Conservation (phyloP, 2,113 vertebrate genomes). For the Rallus limicola region DNA sequence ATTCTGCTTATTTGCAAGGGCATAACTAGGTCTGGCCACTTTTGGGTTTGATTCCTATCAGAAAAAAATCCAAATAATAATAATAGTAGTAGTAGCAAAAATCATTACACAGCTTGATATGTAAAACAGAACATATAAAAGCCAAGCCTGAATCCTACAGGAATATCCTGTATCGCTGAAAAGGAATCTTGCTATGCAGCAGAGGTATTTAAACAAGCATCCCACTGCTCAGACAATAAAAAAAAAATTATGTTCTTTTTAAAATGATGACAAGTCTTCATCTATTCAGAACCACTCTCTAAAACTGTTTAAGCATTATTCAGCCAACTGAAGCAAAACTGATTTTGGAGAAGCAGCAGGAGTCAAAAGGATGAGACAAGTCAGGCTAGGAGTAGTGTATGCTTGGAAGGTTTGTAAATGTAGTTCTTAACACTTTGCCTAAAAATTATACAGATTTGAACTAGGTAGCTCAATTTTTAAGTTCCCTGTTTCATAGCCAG, state of each 20-base stretch:
- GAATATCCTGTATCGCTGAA: background rate
- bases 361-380: background rate
- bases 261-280: background rate
- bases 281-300: background rate
- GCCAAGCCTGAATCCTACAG: background rate
- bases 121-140: background rate
- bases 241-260: background rate
- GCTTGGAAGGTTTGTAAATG: background rate
- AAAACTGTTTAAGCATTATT: background rate
- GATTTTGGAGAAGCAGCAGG: background rate
- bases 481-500: background rate
- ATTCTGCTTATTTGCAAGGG: slow-evolving; percentile 80
- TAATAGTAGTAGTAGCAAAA: background rate
- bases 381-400: background rate
- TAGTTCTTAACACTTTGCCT: background rate
- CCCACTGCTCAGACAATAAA: background rate
- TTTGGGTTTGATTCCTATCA: slow-evolving; percentile 65
- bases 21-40: slow-evolving; percentile 76
- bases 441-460: background rate
- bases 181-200: background rate
- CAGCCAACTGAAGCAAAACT: background rate
- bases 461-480: background rate
- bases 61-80: slow-evolving; percentile 15
- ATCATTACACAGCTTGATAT: background rate
- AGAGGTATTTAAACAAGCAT: background rate